Evolutionary conservation across 2,113 vertebrate genomes (phyloP).

Genomic region (Camelus bactrianus): DNA sequence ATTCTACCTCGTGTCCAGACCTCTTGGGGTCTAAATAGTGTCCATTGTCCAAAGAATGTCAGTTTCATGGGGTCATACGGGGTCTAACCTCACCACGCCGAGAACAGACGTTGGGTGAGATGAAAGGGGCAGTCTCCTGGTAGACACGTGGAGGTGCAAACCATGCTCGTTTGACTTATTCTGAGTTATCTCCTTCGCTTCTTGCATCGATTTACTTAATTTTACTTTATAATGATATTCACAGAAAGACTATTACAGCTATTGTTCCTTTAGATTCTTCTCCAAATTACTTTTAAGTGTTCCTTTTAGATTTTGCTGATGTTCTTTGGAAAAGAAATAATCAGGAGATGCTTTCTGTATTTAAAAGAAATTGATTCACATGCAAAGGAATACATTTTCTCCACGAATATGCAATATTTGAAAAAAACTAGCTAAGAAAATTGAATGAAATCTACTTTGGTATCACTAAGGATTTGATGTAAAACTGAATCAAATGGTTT

Average conservation of each 20-base stretch:
- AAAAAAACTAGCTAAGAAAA: constrained; percentile 47
- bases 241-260: constrained; percentile 37
- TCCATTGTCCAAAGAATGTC: background rate
- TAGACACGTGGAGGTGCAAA: background rate
- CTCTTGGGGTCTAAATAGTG: too few relatives aligned
- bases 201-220: constrained; percentile 37
- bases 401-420: constrained; percentile 50
- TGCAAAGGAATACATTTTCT: constrained; percentile 68
- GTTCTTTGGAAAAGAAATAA: constrained; percentile 61
- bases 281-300: constrained; percentile 62
- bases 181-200: background rate
- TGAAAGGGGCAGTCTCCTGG: background rate
- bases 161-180: background rate
- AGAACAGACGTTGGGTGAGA: background rate
- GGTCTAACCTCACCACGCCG: background rate
- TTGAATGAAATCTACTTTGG: constrained; percentile 63
- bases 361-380: constrained; percentile 69
- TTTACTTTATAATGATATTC: constrained; percentile 45
- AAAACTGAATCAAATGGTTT: constrained; percentile 72
- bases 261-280: constrained; percentile 58
- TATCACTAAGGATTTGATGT: constrained; percentile 75
- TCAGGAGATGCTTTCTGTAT: constrained; percentile 61
- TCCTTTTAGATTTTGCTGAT: constrained; percentile 70
- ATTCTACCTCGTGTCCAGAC: background rate
- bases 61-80: background rate